Evolutionary conservation across 2,797 vertebrate species (phyloP), one percentile per base, ranked within the genome.

Genomic region (Dendrocincla fuliginosa): DNA sequence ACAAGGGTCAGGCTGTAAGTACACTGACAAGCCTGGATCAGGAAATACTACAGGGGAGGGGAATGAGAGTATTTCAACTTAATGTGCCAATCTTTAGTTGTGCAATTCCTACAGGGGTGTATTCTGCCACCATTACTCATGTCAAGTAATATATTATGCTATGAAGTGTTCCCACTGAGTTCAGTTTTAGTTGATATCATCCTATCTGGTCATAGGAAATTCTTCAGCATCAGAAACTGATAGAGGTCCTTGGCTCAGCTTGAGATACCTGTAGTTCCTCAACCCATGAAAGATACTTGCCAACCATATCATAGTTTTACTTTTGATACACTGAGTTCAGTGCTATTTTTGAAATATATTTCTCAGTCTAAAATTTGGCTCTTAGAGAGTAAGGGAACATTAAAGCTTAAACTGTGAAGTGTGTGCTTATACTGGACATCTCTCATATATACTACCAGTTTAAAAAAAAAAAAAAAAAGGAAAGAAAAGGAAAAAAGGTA

Each of bases 61-160:
- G 60, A 93, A 64, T 60, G 56, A 37, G 92, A 93, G 60, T 94
- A 95, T 87, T 95, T 91, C 85, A 91, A 92, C 39, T 75, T 80
- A 93, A 89, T 61, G 49, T 87, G 74, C 68, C 89, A 87, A 61
- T 94, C 71, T 83, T 89, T 25, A 81, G 60, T 50, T 78, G 49
- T 89, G 68, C 84, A 80, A 60, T 85, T 70, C 84, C 87, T 82
- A 77, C 25, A 74, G 84, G 78, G 68, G 22, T 84, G 33, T 74
- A 71, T 92, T 92, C 84, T 87, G 47, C 68, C 78, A 80, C 46
- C 41, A 46, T 96, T 93, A 87, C 33, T 91, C 71, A 52, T 68
- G 42, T 83, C 69, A 85, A 80, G 78, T 89, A 89, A 80, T 89
- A 77, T 83, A 85, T 89, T 89, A 87, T 71, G 41, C 64, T 68